Evolutionary conservation across 1,140 invertebrate species (phyloP).

Genomic region (Drosophila nigrodunni): DNA sequence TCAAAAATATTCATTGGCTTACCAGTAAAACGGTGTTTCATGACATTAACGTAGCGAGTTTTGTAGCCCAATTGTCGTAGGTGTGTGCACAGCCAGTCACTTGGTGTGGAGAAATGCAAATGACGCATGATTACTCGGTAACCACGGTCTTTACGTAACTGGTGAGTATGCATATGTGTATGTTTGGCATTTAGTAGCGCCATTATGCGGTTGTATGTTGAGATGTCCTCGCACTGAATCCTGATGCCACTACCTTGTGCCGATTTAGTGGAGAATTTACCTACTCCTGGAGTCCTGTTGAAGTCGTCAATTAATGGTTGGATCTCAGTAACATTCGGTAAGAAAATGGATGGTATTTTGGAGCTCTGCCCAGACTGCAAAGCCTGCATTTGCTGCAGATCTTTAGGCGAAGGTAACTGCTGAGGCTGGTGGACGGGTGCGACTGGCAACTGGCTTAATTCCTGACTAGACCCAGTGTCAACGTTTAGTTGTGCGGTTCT

Average conservation of each 20-base stretch:
- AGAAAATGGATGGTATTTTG: slow-evolving; percentile 1
- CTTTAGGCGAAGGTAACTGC: neutral
- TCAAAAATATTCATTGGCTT: no score
- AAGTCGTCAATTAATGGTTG: neutral
- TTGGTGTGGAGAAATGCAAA: neutral
- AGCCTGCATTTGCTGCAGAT: neutral
- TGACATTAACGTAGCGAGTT: neutral
- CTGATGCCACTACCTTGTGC: neutral
- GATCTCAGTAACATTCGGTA: neutral
- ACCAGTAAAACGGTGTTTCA: neutral
- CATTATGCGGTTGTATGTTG: neutral
- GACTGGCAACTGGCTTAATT: no score
- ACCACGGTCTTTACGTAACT: neutral
- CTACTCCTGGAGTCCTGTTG: neutral
- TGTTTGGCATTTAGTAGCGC: neutral
- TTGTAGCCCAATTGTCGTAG: neutral
- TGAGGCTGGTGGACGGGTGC: no score
- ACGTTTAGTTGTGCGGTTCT: no score
- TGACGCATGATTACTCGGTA: neutral
- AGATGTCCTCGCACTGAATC: neutral
- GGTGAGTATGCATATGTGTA: neutral
- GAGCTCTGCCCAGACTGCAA: neutral
- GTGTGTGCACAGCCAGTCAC: neutral
- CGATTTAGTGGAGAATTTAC: slow-evolving; percentile 1
- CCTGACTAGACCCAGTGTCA: no score